These are phyloP conservation scores for Chrysina gloriosa DNA, from an alignment of 2,888 invertebrate genomes.

Conservation along the genomic window DNA sequence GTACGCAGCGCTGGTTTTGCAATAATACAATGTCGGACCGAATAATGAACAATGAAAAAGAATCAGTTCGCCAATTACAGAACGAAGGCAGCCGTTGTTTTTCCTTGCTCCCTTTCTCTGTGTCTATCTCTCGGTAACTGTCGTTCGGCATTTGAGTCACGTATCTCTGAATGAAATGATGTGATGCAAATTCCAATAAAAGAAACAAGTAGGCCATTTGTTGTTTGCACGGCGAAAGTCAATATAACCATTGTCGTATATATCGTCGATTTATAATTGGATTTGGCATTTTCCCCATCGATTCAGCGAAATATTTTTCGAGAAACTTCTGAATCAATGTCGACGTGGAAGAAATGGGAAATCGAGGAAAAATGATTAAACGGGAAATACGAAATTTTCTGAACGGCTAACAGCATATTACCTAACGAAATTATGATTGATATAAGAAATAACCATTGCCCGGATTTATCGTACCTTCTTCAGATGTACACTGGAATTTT, in stretches of 20 bases:
- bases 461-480: too few relatives aligned
- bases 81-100: slow-evolving; percentile 22
- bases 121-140: slow-evolving; percentile 22
- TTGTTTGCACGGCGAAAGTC: slow-evolving; percentile 28
- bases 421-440: too few relatives aligned
- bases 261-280: slow-evolving; percentile 21
- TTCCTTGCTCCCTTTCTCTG: slow-evolving; percentile 34
- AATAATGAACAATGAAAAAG: slow-evolving; percentile 27
- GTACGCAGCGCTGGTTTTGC: not conserved
- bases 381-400: too few relatives aligned
- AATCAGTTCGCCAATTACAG: slow-evolving; percentile 24
- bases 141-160: slow-evolving; percentile 25
- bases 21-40: slow-evolving; percentile 19
- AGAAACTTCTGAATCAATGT: too few relatives aligned
- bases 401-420: too few relatives aligned
- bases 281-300: not conserved
- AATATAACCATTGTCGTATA: slow-evolving; percentile 20
- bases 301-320: not conserved
- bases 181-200: slow-evolving; percentile 37
- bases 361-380: too few relatives aligned
- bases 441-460: too few relatives aligned
- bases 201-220: slow-evolving; percentile 36
- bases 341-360: too few relatives aligned
- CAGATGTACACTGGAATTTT: too few relatives aligned
- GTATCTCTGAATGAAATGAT: slow-evolving; percentile 29